Conservation (phyloP, 2,888 invertebrate genomes). For the Lasioglossum figueresi region DNA sequence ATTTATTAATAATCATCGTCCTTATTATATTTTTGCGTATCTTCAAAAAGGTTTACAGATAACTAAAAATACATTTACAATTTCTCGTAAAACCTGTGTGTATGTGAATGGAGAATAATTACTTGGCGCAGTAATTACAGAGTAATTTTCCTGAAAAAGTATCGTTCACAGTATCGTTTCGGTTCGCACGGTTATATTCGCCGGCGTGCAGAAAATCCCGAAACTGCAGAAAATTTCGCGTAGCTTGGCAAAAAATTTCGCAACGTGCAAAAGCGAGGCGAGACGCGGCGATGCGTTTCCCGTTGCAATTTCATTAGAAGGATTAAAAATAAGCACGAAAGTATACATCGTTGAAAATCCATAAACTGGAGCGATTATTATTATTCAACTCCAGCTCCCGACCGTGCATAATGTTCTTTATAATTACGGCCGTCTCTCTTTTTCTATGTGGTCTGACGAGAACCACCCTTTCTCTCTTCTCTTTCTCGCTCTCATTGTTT, state of each 20-base stretch:
- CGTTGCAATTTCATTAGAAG: conserved; percentile 13
- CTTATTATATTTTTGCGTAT: background rate
- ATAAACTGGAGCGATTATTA: conserved; percentile 14
- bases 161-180: background rate
- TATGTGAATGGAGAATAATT: background rate
- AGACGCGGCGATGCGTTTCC: background rate
- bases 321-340: background rate
- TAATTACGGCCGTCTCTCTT: conserved; percentile 18
- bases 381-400: background rate
- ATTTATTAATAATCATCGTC: background rate
- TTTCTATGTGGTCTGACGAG: background rate
- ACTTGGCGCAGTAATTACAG: background rate
- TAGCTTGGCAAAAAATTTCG: background rate
- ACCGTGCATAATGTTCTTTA: conserved; percentile 20
- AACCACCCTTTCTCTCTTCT: background rate
- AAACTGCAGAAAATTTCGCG: background rate
- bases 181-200: background rate
- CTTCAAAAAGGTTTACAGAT: background rate
- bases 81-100: background rate
- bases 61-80: background rate
- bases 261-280: background rate
- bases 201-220: background rate
- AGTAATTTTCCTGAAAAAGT: background rate
- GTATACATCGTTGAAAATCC: background rate
- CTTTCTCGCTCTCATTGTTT: background rate